Conservation (phyloP, 2,113 vertebrate genomes). For the Leptodactylus fuscus region DNA sequence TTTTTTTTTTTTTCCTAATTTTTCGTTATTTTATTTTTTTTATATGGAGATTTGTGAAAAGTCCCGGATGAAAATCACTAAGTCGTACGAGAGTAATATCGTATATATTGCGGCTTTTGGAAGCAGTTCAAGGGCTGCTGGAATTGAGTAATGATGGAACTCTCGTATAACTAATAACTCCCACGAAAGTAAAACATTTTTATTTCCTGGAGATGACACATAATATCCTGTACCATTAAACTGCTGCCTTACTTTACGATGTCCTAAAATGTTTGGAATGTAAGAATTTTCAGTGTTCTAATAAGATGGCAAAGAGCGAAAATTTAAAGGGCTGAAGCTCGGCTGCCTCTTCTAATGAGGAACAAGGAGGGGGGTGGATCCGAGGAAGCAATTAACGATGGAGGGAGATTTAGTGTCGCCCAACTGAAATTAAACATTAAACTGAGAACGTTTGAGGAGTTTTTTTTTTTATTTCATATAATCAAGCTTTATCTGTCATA, state of each 20-base stretch:
- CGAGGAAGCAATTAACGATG: neutral
- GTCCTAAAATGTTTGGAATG: constrained; percentile 57
- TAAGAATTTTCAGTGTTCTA: constrained; percentile 53
- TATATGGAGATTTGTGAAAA: constrained; percentile 31
- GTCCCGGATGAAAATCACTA: constrained; percentile 9
- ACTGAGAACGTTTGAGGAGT: too few relatives aligned
- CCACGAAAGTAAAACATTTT: constrained; percentile 58
- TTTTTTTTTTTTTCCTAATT: neutral
- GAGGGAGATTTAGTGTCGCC: neutral
- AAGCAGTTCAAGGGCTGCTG: constrained; percentile 52
- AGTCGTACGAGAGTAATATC: constrained; percentile 18
- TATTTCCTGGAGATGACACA: constrained; percentile 53
- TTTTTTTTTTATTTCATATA: neutral
- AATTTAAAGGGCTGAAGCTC: constrained; percentile 44
- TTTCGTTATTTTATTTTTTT: constrained; percentile 2
- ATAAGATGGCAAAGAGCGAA: constrained; percentile 50
- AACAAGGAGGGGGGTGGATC: neutral
- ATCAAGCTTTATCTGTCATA: too few relatives aligned
- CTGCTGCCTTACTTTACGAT: constrained; percentile 52
- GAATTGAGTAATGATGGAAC: constrained; percentile 54
- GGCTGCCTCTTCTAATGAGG: constrained; percentile 7
- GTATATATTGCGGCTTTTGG: constrained; percentile 39
- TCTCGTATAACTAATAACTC: constrained; percentile 55
- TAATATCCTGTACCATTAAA: constrained; percentile 60
- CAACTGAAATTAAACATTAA: too few relatives aligned